Conservation (phyloP, 2,888 invertebrate genomes). For the Ectropis crepuscularia region DNA sequence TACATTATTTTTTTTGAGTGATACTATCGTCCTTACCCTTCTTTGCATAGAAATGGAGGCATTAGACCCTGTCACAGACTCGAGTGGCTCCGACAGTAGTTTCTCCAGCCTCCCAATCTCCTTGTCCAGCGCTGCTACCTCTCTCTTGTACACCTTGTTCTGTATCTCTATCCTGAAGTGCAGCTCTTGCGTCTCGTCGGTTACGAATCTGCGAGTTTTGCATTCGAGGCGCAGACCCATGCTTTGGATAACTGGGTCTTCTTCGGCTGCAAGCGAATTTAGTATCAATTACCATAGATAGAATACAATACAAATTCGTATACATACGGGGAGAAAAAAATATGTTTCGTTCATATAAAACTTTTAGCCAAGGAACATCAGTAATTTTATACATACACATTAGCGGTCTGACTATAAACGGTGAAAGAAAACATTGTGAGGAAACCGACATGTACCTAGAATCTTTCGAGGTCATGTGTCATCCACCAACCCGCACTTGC, state of each 20-base stretch:
- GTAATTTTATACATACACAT: too few relatives aligned
- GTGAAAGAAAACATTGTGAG: too few relatives aligned
- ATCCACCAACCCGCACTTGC: too few relatives aligned
- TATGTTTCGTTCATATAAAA: too few relatives aligned
- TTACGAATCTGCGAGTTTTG: slow-evolving; percentile 93
- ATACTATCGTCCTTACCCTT: slow-evolving; percentile 51
- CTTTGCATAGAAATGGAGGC: slow-evolving; percentile 74
- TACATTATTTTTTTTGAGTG: too few relatives aligned
- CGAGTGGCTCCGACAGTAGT: slow-evolving; percentile 86
- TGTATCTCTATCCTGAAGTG: slow-evolving; percentile 95
- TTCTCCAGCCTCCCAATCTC: slow-evolving; percentile 91
- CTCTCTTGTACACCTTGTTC: slow-evolving; percentile 94
- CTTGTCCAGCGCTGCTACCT: slow-evolving; percentile 91
- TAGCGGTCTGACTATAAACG: too few relatives aligned
- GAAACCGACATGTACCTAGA: too few relatives aligned
- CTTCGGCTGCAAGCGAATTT: slow-evolving; percentile 78
- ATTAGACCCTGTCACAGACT: slow-evolving; percentile 75
- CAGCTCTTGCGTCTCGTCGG: slow-evolving; percentile 92
- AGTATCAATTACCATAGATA: too few relatives aligned
- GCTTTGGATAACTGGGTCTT: slow-evolving; percentile 94
- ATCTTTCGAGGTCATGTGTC: too few relatives aligned
- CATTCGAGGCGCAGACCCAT: slow-evolving; percentile 95
- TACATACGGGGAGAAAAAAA: too few relatives aligned
- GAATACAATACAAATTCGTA: too few relatives aligned
- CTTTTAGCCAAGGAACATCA: too few relatives aligned